Evolutionary conservation across 2,797 vertebrate species (phyloP).

Genomic region (Bradypodion pumilum): DNA sequence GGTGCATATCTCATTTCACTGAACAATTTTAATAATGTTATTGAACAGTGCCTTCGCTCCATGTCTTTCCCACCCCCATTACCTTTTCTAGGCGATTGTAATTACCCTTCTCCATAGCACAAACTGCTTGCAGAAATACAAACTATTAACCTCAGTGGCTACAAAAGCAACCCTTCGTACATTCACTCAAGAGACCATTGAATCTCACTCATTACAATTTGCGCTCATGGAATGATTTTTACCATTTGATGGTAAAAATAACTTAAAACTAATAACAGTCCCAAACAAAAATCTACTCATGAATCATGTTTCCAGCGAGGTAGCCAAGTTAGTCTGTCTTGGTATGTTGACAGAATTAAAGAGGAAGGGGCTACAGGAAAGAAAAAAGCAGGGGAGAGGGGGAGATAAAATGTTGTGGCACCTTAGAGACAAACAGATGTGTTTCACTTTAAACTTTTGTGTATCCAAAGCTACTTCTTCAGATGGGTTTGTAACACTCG

Average conservation of each 20-base stretch:
- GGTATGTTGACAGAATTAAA: no score
- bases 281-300: background rate
- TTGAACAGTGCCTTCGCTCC: conserved; percentile 65
- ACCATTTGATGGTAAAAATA: conserved; percentile 26
- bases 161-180: conserved; percentile 53
- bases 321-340: no score
- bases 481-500: background rate
- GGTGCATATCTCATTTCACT: conserved; percentile 71
- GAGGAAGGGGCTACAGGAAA: no score
- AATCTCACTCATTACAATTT: conserved; percentile 50
- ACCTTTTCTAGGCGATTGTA: conserved; percentile 72
- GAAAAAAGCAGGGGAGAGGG: no score
- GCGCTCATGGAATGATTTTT: background rate
- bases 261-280: background rate
- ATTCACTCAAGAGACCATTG: conserved; percentile 67
- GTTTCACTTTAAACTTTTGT: no score
- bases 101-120: conserved; percentile 76
- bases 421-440: no score
- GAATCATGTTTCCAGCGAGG: no score
- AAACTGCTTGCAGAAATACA: conserved; percentile 78
- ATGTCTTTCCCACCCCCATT: conserved; percentile 63
- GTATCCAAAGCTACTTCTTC: no score
- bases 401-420: no score
- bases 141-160: background rate
- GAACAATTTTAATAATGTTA: conserved; percentile 62